phyloP scores from a whole-genome alignment of 1,140 invertebrate genomes.

The Metopolophium dirhodum region DNA sequence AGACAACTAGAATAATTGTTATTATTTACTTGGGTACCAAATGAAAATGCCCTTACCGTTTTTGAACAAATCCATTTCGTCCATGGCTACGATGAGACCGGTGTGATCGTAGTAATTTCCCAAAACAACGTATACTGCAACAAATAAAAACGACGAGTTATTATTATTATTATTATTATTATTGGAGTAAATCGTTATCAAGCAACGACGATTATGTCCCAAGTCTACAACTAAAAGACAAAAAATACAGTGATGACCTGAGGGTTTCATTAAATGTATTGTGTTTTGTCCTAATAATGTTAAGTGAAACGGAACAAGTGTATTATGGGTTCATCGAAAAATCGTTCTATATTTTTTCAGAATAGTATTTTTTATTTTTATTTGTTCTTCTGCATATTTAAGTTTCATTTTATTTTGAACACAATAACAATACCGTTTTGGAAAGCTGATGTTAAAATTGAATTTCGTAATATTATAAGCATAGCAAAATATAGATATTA shows the following conservation, averaged over 20 bases:
- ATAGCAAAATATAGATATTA: background rate
- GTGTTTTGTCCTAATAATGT: conserved; percentile 21
- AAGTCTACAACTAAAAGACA: background rate
- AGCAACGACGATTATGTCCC: background rate
- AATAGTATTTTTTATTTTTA: background rate
- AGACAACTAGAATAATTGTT: background rate
- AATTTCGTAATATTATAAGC: background rate
- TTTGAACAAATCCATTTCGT: conserved; percentile 81
- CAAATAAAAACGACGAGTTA: conserved; percentile 59
- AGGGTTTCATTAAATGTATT: background rate
- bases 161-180: background rate
- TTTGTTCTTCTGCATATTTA: background rate
- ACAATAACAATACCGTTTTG: background rate
- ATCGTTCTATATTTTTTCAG: background rate
- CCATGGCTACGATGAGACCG: conserved; percentile 80
- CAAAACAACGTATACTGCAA: conserved; percentile 90
- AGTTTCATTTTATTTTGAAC: background rate
- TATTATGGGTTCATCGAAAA: background rate
- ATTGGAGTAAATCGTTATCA: background rate
- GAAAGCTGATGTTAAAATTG: background rate
- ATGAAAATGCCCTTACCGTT: conserved; percentile 70
- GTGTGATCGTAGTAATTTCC: conserved; percentile 88
- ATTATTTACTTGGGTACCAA: background rate
- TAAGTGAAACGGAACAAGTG: conserved; percentile 5
- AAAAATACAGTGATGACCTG: background rate